A percentile compares a stretch with the other conserved stretches of the same genome.
Evolutionary conservation across 2,113 vertebrate genomes (phyloP).

Genomic region (Uria aalge): DNA sequence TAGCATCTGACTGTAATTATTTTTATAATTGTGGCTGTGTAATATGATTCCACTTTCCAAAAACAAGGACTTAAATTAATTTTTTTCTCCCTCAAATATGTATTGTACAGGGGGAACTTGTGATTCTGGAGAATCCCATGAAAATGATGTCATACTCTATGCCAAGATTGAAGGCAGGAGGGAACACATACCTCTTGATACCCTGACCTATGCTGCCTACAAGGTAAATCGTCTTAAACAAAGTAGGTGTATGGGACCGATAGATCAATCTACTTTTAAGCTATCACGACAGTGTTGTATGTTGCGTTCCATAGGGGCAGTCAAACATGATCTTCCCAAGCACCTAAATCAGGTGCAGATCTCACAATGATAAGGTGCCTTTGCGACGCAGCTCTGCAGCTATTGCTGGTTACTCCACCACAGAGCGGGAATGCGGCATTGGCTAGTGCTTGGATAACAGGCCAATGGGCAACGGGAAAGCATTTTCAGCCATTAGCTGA

Average conservation of each 20-base stretch:
- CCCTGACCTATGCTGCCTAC: conserved; percentile 88
- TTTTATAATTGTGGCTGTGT: conserved; percentile 8
- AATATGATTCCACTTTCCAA: background rate
- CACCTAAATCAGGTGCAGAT: background rate
- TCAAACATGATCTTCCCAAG: background rate
- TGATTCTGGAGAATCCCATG: conserved; percentile 90
- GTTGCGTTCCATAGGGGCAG: background rate
- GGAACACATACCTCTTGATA: conserved; percentile 85
- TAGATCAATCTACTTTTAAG: background rate
- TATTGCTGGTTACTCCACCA: background rate
- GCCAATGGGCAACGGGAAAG: background rate
- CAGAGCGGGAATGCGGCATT: background rate
- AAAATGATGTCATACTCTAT: conserved; percentile 87
- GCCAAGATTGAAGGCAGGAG: conserved; percentile 86
- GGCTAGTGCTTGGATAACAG: background rate
- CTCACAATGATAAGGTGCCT: rapidly evolving
- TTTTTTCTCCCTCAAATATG: background rate
- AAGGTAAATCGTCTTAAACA: conserved; percentile 73
- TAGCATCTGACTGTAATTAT: background rate
- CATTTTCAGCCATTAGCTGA: background rate
- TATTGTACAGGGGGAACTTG: conserved; percentile 84
- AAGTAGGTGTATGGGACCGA: background rate
- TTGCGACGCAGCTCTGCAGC: background rate
- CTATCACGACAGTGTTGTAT: background rate
- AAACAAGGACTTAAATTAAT: background rate